Percentiles rank a stretch among this genome's conserved stretches.
Evolutionary conservation across 1,140 invertebrate genomes (phyloP).

Genomic region (Neodiprion pinetum): DNA sequence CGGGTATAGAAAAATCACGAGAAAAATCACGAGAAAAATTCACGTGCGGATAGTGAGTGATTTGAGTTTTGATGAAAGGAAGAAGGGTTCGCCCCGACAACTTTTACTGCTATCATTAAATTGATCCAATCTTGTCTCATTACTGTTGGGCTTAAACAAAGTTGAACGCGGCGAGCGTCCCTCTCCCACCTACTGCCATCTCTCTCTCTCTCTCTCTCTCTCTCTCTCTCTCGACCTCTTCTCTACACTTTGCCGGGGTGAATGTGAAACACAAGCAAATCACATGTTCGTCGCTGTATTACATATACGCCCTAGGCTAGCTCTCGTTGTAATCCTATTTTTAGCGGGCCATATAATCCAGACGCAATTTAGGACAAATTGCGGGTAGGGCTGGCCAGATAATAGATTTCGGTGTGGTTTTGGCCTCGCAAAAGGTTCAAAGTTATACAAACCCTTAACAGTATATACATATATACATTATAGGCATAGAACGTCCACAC

Average conservation of each 20-base stretch:
- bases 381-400: background rate
- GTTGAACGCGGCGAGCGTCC: background rate
- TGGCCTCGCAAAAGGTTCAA: no score
- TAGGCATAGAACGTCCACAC: no score
- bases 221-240: background rate
- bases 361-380: slow-evolving; percentile 7
- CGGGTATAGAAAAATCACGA: no score
- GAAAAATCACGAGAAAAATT: no score
- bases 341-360: slow-evolving; percentile 1
- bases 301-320: background rate
- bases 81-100: slow-evolving; percentile 34
- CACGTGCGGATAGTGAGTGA: background rate
- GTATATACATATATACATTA: no score
- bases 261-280: background rate
- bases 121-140: slow-evolving; percentile 35
- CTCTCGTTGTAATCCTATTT: slow-evolving; percentile 3
- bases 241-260: background rate
- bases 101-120: slow-evolving; percentile 34
- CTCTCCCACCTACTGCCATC: background rate
- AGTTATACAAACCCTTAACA: no score
- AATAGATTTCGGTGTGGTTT: background rate
- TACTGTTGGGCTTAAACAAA: slow-evolving; percentile 30
- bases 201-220: background rate
- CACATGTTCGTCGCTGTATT: background rate
- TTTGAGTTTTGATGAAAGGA: slow-evolving; percentile 21